Base-by-base conservation (phyloP, 2,113 vertebrate species). In the Neotoma lepida region DNA sequence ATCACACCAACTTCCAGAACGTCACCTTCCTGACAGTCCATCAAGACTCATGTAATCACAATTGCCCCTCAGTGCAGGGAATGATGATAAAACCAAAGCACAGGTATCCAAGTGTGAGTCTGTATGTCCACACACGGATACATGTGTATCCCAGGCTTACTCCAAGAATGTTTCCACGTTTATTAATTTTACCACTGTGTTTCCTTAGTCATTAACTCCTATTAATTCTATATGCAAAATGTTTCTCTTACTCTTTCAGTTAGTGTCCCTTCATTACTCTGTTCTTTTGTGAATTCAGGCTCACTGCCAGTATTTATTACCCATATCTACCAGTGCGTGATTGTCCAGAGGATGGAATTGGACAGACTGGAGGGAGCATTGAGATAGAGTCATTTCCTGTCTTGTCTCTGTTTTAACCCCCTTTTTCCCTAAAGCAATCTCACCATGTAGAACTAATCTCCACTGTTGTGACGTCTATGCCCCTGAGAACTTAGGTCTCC, bases 301-400 rank as follows among this genome's bases (percentile, higher is more conserved):
- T 70, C 12, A 35, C 10, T 26, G 44, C 3, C 18, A 35, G 56
- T 66, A 20, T 74, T 88, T 20, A 51, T 35, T 41, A 17, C 22
- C 87, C 13, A 56, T 7, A 2, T 35, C 9, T 10, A 22, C 30
- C 24, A 46, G 7, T 4, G 9, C 30, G 6, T 17, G 8, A 46
- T 41, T 17, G 2, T n/a, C 88, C 12, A 78, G 76, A 71, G 76
- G 44, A n/a, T 30, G 33, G 51, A 33, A 28, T 9, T 26, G n/a
- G n/a, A 56, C 14, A 1, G 28, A 9, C 6, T 54, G 0, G 4
- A 24, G 56, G 28, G 44, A 46, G 0, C 44, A 24, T 73, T 5
- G 54, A 73, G 8, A 22, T 2, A 66, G 3, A 35, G 30, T 13
- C 10, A 54, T 5, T 10, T 39, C 7, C 28, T 12, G 8, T 30